Evolutionary conservation across 2,888 invertebrate species (phyloP), one percentile per base, ranked within the genome.

Genomic region (Tetramorium bicarinatum): DNA sequence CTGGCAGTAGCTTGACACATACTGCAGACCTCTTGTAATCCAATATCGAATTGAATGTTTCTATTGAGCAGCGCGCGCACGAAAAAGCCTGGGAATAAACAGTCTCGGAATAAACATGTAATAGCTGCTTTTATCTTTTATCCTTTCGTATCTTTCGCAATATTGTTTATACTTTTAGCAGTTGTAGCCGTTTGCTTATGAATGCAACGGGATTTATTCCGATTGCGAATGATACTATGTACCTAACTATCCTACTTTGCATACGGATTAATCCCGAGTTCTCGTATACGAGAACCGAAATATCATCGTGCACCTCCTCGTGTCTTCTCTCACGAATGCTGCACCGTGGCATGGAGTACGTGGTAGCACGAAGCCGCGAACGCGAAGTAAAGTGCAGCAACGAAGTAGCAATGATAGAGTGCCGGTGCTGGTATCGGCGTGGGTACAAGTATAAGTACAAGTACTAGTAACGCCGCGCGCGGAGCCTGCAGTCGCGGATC

Each of bases 371-470:
- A 62, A 81, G 76, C 81, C 62, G 61, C 34, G 80, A 56, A 54
- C 74, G 34, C 80, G 72, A 77, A 62, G 81, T 74, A 76, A 81
- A 77, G 64, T 77, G 77, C 74, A 81, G 56, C 76, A 62, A 81
- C 61, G 52, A 77, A 81, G 75, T 76, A 81, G 74, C 81, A 80
- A 80, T 80, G 79, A 80, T 80, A 80, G 79, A 79, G 79, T 80
- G 76, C 81, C 52, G 62, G 81, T 76, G 62, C 74, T 81, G 62
- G 81, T 81, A 75, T 75, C 77, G 81, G 81, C 81, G 81, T 81
- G 62, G 74, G 74, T 81, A 81, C 81, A 80, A 72, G 79, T 77
- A 77, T 69, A 56, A 69, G 77, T 79, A 79, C 79, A 79, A 80
- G 79, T 74, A 74, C 83, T 29, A 59, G 72, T 66, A 74, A 82